Evolutionary conservation across 2,113 vertebrate species (phyloP), one percentile per base, ranked within the genome.

Genomic region (Tragelaphus scriptus): DNA sequence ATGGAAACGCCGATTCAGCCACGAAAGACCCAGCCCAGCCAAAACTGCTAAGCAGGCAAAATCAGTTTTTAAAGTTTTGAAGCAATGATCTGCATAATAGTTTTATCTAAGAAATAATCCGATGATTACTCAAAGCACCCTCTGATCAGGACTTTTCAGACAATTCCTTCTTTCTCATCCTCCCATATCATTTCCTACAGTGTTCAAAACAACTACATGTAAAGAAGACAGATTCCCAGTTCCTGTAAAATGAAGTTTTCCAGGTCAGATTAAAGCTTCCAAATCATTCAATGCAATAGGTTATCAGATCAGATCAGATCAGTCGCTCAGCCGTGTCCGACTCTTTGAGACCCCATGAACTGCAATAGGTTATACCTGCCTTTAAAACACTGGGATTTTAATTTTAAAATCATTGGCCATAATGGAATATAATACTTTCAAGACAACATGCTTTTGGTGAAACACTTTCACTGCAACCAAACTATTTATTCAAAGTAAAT

Each of bases 401-500:
- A 77, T n/a, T 58, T 40, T 56, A 44, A 71, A 93, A 75, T 87
- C 68, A 75, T 40, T 84, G 75, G 56, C 15, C 26, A 13, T 1
- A 81, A 79, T 80, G 88, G 90, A 88, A 89, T 53, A 82, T n/a
- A 91, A 91, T 44, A 68, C 25, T 36, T 94, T 82, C 53, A 93
- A 7, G 23, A 91, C 51, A 89, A 47, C 13, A 68, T 55, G 77
- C 75, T 79, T 93, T 47, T 58, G 47, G 56, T n/a, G 44, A 94
- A 55, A 81, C 9, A 86, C 49, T 80, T 86, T 71, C 53, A 91
- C 11, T 58, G 80, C 26, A 59, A 65, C 40, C 93, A 13, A 93
- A 96, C 75, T 91, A 96, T 77, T 94, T 85, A 92, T 80, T 97
- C 56, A 58, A 93, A 91, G 77, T 84, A 82, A 94, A 95, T 93